Evolutionary conservation across 2,797 vertebrate species (phyloP).

Genomic region (Ispidina picta): DNA sequence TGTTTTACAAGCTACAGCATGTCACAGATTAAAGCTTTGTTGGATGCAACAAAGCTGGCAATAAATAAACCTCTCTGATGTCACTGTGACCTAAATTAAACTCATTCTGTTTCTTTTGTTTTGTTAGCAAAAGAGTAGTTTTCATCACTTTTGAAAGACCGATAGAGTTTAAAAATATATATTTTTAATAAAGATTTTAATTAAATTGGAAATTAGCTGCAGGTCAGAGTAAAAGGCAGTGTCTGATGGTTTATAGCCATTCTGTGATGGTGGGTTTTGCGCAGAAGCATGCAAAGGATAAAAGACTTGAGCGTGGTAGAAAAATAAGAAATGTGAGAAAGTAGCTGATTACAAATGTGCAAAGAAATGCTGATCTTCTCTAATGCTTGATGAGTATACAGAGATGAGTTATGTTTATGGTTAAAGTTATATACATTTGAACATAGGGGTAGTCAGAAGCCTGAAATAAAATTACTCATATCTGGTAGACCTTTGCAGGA

Average conservation of each 20-base stretch:
- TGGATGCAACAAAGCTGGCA: conserved; percentile 67
- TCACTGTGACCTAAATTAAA: conserved; percentile 73
- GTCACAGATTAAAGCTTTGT: conserved; percentile 73
- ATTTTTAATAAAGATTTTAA: conserved; percentile 10
- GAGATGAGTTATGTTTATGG: neutral
- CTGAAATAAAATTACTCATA: neutral
- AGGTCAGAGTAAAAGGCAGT: neutral
- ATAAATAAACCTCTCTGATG: conserved; percentile 69
- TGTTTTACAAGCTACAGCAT: conserved; percentile 70
- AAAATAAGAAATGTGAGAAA: neutral
- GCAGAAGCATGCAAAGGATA: neutral
- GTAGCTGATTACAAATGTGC: neutral
- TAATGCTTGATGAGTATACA: neutral
- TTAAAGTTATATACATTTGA: neutral
- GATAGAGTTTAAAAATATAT: neutral
- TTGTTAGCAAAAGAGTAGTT: conserved; percentile 17
- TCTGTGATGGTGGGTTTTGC: neutral
- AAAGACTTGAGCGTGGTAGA: neutral
- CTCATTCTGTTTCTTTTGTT: conserved; percentile 43
- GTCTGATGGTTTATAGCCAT: neutral
- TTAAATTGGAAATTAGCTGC: neutral
- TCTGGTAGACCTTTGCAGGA: neutral
- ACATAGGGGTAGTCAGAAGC: neutral
- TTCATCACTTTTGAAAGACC: neutral
- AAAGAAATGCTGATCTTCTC: neutral